These are phyloP conservation scores for Fregetta grallaria DNA, from an alignment of 2,113 vertebrate species.

Conservation along the genomic window DNA sequence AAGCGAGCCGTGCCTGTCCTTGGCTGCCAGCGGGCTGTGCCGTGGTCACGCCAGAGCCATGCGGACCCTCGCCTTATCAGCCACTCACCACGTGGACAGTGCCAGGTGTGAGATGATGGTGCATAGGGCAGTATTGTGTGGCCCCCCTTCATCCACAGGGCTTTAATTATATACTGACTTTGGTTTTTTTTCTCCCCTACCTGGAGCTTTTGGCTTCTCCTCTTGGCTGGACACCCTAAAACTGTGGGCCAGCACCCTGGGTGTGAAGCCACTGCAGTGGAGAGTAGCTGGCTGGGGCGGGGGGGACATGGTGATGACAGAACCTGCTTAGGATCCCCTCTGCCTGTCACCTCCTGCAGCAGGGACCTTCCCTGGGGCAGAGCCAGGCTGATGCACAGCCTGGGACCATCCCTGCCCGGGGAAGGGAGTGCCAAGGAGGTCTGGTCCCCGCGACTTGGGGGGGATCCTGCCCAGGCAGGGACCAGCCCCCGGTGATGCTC, in stretches of 20 bases:
- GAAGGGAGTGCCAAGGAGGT: background rate
- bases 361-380: background rate
- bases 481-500: background rate
- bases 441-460: background rate
- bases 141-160: too few species aligned
- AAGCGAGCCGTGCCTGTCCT: background rate
- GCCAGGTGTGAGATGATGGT: background rate
- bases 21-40: too few species aligned
- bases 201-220: background rate
- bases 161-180: background rate
- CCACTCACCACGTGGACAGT: accelerated
- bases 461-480: background rate
- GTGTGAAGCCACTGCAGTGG: background rate
- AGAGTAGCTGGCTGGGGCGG: background rate
- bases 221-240: background rate
- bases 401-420: background rate
- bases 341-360: background rate
- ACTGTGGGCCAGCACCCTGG: background rate
- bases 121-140: accelerated
- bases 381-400: background rate
- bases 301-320: too few species aligned
- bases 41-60: too few species aligned
- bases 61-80: background rate
- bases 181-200: too few species aligned
- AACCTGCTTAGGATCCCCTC: background rate